A percentile compares a stretch with the other conserved stretches of the same genome.
phyloP scores from a whole-genome alignment of 2,888 invertebrate genomes.

The Masnerella sp. region DNA sequence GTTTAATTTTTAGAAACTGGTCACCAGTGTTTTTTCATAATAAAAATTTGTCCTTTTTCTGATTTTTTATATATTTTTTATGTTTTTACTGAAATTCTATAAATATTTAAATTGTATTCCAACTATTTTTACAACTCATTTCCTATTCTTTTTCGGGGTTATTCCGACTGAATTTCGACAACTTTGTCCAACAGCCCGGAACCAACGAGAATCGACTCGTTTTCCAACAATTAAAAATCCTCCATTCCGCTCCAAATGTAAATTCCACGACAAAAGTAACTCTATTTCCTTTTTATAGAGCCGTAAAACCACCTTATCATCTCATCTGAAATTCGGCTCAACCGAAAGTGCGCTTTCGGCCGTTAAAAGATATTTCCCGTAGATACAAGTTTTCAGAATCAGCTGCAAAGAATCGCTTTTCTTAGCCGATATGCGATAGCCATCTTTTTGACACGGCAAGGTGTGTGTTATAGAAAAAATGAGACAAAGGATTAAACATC shows the following conservation, averaged over 20 bases:
- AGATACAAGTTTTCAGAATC: slow-evolving; percentile 32
- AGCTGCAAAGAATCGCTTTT: slow-evolving; percentile 22
- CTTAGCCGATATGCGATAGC: slow-evolving; percentile 36
- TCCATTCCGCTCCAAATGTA: not conserved
- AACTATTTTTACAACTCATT: too few relatives aligned
- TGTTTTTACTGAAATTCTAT: too few relatives aligned
- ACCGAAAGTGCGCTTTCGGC: slow-evolving; percentile 1
- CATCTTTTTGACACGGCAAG: slow-evolving; percentile 34
- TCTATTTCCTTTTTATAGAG: slow-evolving; percentile 19
- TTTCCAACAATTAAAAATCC: slow-evolving; percentile 16
- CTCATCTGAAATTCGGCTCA: slow-evolving; percentile 27
- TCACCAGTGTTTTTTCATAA: too few relatives aligned
- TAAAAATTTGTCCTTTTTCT: too few relatives aligned
- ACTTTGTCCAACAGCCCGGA: too few relatives aligned
- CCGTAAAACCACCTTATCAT: slow-evolving; percentile 27
- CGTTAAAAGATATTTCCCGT: slow-evolving; percentile 30
- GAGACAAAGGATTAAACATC: too few relatives aligned
- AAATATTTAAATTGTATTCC: too few relatives aligned
- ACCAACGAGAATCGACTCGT: slow-evolving; percentile 6
- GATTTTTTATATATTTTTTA: too few relatives aligned
- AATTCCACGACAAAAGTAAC: slow-evolving; percentile 16
- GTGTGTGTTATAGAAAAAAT: too few relatives aligned
- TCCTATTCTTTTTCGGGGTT: too few relatives aligned
- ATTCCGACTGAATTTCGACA: too few relatives aligned
- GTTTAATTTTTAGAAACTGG: too few relatives aligned